These are phyloP conservation scores for Furnarius figulus DNA, from an alignment of 2,113 vertebrate species.

Conservation along the genomic window DNA sequence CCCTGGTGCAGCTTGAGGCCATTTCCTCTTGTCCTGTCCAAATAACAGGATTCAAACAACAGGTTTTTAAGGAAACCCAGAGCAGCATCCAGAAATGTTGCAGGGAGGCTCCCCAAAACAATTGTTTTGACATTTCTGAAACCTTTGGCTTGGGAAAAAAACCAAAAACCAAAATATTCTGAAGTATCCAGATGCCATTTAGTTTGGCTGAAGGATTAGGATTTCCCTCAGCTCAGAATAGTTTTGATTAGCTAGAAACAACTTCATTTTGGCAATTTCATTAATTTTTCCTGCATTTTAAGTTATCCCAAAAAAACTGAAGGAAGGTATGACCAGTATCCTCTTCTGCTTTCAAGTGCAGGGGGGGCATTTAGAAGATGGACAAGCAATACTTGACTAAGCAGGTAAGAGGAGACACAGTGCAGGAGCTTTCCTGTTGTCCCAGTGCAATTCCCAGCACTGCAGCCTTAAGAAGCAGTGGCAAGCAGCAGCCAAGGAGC, in stretches of 20 bases:
- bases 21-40: not conserved
- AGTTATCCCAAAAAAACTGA: not conserved
- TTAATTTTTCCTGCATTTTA: not conserved
- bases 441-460: not conserved
- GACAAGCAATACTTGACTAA: not conserved
- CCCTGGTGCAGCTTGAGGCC: not conserved
- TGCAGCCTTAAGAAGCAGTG: not conserved
- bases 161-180: not conserved
- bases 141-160: not conserved
- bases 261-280: not conserved
- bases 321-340: not conserved
- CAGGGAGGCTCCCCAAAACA: not conserved
- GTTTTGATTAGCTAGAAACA: not conserved
- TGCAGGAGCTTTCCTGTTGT: not conserved
- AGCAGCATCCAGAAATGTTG: not conserved
- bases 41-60: not conserved
- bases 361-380: not conserved
- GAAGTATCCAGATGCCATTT: not conserved
- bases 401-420: not conserved
- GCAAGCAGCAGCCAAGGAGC: not conserved
- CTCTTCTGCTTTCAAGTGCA: not conserved
- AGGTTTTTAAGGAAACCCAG: not conserved
- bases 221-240: not conserved
- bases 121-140: not conserved
- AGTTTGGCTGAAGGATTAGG: not conserved